A percentile compares a stretch with the other conserved stretches of the same genome.
Evolutionary conservation across 2,888 invertebrate species (phyloP).

Genomic region (Netelia inedita): DNA sequence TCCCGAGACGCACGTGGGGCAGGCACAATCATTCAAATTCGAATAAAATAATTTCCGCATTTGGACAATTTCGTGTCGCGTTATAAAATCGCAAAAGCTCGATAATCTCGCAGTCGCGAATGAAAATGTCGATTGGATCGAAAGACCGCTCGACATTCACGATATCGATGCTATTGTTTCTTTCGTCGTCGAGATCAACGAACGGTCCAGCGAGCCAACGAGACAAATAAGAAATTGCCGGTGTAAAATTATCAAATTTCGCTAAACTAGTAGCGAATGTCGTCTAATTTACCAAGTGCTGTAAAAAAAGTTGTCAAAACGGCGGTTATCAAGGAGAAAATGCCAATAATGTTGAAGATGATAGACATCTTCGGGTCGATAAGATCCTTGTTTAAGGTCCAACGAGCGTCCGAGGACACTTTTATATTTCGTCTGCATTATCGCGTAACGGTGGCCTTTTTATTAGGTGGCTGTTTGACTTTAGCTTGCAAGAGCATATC

Average conservation of each 20-base stretch:
- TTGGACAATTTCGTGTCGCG: slow-evolving; percentile 31
- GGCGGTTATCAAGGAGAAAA: slow-evolving; percentile 66
- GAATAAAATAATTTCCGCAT: slow-evolving; percentile 48
- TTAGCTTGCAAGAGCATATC: slow-evolving; percentile 86
- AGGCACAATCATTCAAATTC: slow-evolving; percentile 41
- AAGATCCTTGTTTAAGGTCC: slow-evolving; percentile 83
- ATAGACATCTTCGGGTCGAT: slow-evolving; percentile 84
- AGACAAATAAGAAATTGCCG: background rate
- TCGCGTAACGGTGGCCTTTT: slow-evolving; percentile 86
- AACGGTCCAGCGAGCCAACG: background rate
- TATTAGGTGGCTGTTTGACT: slow-evolving; percentile 86
- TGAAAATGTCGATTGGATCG: slow-evolving; percentile 44
- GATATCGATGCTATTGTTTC: slow-evolving; percentile 15
- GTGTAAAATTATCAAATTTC: background rate
- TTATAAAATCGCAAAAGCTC: background rate
- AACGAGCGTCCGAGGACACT: slow-evolving; percentile 84
- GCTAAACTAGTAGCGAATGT: background rate
- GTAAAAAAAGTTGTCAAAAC: slow-evolving; percentile 4
- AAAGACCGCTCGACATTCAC: background rate
- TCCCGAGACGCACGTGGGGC: slow-evolving; percentile 59
- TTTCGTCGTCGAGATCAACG: slow-evolving; percentile 9
- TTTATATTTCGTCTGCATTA: slow-evolving; percentile 86
- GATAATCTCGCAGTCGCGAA: background rate
- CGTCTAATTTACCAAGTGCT: slow-evolving; percentile 12
- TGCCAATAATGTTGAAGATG: slow-evolving; percentile 84